Evolutionary conservation across 2,888 invertebrate species (phyloP), one percentile per base, ranked within the genome.

Genomic region (Mesodorylaimus sp.): DNA sequence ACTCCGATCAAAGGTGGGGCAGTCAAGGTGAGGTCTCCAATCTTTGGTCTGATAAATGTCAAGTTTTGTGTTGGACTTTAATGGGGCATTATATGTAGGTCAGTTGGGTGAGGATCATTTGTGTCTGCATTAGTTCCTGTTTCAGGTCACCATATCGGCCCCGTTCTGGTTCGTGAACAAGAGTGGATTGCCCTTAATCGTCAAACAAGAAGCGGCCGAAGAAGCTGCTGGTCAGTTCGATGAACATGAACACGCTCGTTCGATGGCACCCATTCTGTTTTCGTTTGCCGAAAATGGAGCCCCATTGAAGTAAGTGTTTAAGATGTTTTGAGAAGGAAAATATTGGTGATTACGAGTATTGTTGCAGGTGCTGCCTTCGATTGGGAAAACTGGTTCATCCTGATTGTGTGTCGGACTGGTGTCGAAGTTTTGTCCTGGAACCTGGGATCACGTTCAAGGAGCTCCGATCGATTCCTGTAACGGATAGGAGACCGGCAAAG

Each of bases 111-210:
- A 13, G 16, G 10, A 16, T 13, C 36, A 16, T 44, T 26, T 10
- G 7, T 44, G 21, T 44, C 19, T 16, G 25, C 13, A 7, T 16
- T 44, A 3, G 25, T 16, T 23, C 7, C 5, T 46, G 10, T 52
- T 63, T 21, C 50, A 79, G 77, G 74, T 86, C 58, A 77, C 77
- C 23, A 74, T 91, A 26, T 80, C 79, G 45, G 82, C 84, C 2
- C 82, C 85, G 2, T 89, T 81, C 71, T 95, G 93, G 93, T 77
- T 97, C 57, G 79, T 95, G 52, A 95, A 97, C 73, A 83, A 84
- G 68, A 83, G 89, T 3, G 93, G 93, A 0, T 72, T 97, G 53
- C 93, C 95, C n/a, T 72, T 97, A 53, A 81, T 97, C 49, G 88
- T 91, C 68, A 79, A 81, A 58, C 91, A 93, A 69, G 88, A 86